Evolutionary conservation across 53 echinoderm and acorn worm genomes (phyloP), one percentile per base, ranked within the genome.

Genomic region (Pentamera pediparva): DNA sequence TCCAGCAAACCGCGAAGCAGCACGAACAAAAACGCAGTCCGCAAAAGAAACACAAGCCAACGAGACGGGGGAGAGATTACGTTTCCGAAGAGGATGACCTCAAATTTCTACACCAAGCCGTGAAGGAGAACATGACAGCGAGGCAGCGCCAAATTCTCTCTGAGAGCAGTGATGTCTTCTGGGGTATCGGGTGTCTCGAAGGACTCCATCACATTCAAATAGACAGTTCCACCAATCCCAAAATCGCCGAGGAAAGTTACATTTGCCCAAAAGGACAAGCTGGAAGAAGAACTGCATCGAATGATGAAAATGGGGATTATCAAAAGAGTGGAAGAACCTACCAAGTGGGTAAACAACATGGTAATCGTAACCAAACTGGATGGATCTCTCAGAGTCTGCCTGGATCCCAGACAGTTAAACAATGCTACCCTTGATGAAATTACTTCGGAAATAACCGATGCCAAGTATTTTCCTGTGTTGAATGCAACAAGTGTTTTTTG

Each of bases 361-460:
- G 63, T 73, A 7, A 33, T 79, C 7, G 79, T 85, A 1, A 49
- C 41, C 32, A 85, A 85, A 37, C 48, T 41, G 29, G 48, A 70
- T 35, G 78, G 84, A 29, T 56, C 65, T n/a, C 59, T 85, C 18
- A 22, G 79, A 17, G 63, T 85, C 4, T 85, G 79, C 34, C 58
- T 85, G 29, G 84, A 84, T 40, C 84, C 84, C 4, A 45, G 64
- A 38, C 75, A 85, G 53, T 69, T 85, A 2, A 75, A 85, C 28
- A 12, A 29, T 28, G 65, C 59, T 18, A 59, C 85, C 3, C 49
- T 41, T 11, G 79, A 79, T 48, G 79, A 79, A 74, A 56, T 85
- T 2, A 51, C 56, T 6, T 34, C 62, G 31, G 12, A 73, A 24
- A 73, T 84, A 19, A 51, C 79, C 1, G 61, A 50, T 40, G 74